These are phyloP conservation scores for Calyptomena viridis DNA, from an alignment of 2,113 vertebrate species.

Conservation along the genomic window DNA sequence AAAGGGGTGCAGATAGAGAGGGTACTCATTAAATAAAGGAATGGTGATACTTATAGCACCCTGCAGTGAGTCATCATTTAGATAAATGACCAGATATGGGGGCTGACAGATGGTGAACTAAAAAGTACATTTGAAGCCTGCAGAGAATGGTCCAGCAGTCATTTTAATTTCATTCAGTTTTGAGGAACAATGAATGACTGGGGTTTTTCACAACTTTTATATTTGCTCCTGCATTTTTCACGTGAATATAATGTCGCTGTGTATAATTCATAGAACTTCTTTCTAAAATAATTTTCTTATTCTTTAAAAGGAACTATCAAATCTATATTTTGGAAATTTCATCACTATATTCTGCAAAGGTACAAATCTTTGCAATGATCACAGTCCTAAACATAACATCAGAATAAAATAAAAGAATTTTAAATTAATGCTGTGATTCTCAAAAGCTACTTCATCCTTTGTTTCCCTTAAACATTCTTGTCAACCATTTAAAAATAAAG, in stretches of 20 bases:
- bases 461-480: slow-evolving; percentile 2
- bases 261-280: background rate
- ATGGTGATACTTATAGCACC: slow-evolving; percentile 26
- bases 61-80: slow-evolving; percentile 44
- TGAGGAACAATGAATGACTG: background rate
- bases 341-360: background rate
- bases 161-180: slow-evolving; percentile 8
- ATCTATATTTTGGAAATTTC: background rate
- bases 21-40: slow-evolving; percentile 54
- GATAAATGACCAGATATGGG: slow-evolving; percentile 38
- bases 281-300: background rate
- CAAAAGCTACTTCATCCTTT: background rate
- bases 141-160: slow-evolving; percentile 14
- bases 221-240: slow-evolving; percentile 37
- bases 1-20: background rate
- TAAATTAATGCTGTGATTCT: slow-evolving; percentile 9
- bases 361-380: background rate
- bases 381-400: background rate
- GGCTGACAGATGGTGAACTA: slow-evolving; percentile 59
- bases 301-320: background rate
- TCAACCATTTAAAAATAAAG: slow-evolving; percentile 13
- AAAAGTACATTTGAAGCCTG: slow-evolving; percentile 51
- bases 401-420: slow-evolving; percentile 16
- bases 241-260: background rate
- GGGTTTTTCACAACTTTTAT: background rate